Conservation (phyloP, 2,113 vertebrate genomes). For the Cololabis saira region DNA sequence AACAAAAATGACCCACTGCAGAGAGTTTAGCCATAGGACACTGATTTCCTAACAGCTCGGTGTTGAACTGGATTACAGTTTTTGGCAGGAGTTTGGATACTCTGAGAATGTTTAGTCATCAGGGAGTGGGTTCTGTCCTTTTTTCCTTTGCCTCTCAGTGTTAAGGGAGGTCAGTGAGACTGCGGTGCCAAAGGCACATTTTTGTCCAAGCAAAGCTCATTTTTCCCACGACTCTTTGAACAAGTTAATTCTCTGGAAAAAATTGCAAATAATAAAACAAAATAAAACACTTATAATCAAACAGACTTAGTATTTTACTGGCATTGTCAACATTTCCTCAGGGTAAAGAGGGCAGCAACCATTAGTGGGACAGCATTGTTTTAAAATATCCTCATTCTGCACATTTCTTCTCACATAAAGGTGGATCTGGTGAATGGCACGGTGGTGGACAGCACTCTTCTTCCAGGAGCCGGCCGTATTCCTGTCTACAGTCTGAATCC, state of each 20-base stretch:
- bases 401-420: conserved; percentile 26
- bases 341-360: too few relatives aligned
- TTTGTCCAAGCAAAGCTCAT: conserved; percentile 8
- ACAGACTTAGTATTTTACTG: background rate
- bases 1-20: background rate
- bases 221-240: background rate
- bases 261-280: too few relatives aligned
- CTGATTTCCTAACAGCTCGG: background rate
- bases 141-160: conserved; percentile 22
- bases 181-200: conserved; percentile 20
- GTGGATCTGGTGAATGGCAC: conserved; percentile 84
- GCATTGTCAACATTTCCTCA: background rate
- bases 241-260: too few relatives aligned
- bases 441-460: conserved; percentile 81
- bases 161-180: conserved; percentile 30
- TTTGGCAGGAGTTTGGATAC: conserved; percentile 6
- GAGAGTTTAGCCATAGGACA: background rate
- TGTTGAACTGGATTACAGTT: background rate
- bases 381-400: background rate
- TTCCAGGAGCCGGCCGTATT: conserved; percentile 86
- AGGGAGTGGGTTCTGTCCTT: background rate
- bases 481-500: conserved; percentile 87
- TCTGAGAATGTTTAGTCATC: conserved; percentile 8
- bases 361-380: background rate
- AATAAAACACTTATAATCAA: too few relatives aligned